These are phyloP conservation scores for Garrulus glandarius DNA, from an alignment of 2,797 vertebrate species.

Conservation along the genomic window DNA sequence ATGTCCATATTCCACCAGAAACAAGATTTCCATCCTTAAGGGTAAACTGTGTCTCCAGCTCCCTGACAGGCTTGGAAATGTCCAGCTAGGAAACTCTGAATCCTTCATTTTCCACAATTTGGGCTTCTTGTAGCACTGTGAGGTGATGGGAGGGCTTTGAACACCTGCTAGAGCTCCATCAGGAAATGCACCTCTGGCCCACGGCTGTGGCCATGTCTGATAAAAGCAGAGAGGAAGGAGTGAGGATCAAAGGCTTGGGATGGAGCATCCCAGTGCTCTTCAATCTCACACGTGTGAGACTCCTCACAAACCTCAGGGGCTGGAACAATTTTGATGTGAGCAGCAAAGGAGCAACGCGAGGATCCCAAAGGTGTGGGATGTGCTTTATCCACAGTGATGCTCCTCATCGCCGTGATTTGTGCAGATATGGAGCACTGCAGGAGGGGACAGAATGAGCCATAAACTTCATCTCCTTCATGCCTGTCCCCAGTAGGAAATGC, in stretches of 20 bases:
- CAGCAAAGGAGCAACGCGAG: not conserved
- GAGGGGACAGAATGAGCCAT: not conserved
- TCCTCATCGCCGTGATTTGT: not conserved
- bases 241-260: not conserved
- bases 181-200: not conserved
- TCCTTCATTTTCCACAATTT: not conserved
- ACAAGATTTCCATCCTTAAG: not conserved
- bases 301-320: not conserved
- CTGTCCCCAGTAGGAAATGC: not conserved
- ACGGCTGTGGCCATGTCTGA: rapidly evolving
- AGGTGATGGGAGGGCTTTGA: not conserved
- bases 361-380: not conserved
- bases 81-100: not conserved
- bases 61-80: not conserved
- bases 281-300: not conserved
- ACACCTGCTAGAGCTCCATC: not conserved
- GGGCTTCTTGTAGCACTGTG: not conserved
- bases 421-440: not conserved
- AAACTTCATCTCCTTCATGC: not conserved
- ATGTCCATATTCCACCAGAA: not conserved
- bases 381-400: rapidly evolving
- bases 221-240: not conserved
- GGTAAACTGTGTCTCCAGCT: not conserved
- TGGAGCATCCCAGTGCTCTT: not conserved
- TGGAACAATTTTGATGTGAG: not conserved